phyloP scores from a whole-genome alignment of 2,888 invertebrate species.

The Ceriagrion tenellum region DNA sequence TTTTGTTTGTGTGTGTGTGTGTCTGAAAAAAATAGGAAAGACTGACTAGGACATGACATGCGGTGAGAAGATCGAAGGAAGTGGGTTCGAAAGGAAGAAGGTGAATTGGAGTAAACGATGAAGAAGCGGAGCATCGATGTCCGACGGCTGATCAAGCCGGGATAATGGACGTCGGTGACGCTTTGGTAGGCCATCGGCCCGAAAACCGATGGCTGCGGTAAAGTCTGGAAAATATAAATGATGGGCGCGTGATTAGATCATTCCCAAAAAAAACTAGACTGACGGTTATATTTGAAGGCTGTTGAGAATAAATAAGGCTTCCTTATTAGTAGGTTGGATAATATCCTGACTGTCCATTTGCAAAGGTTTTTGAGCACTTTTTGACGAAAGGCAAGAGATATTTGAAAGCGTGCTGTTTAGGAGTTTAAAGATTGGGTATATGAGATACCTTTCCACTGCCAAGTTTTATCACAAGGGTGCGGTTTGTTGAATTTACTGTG shows the following conservation, averaged over 20 bases:
- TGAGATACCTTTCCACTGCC: conserved; percentile 55
- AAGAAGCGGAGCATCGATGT: background rate
- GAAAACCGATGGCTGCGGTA: background rate
- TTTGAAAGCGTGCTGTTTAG: background rate
- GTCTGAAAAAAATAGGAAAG: conserved; percentile 3
- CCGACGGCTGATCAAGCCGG: background rate
- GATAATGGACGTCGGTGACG: background rate
- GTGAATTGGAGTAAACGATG: background rate
- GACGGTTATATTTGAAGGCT: conserved; percentile 10
- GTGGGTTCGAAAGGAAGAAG: background rate
- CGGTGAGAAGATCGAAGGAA: background rate
- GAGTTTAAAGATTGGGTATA: conserved; percentile 8
- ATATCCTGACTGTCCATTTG: conserved; percentile 51
- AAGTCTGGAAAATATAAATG: background rate
- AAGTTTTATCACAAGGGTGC: conserved; percentile 48
- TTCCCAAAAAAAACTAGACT: conserved; percentile 46
- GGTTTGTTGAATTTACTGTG: conserved; percentile 47
- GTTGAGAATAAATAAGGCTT: conserved; percentile 41
- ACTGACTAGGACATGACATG: conserved; percentile 11
- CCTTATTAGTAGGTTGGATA: conserved; percentile 4
- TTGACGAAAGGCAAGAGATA: conserved; percentile 33
- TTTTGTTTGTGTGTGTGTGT: background rate
- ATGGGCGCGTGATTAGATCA: conserved; percentile 9
- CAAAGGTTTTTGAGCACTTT: conserved; percentile 46
- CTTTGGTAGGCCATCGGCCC: background rate